A percentile compares a stretch with the other conserved stretches of the same genome.
Conservation (phyloP, 92 coral and sea anemone genomes). For the Palythoa grandis region DNA sequence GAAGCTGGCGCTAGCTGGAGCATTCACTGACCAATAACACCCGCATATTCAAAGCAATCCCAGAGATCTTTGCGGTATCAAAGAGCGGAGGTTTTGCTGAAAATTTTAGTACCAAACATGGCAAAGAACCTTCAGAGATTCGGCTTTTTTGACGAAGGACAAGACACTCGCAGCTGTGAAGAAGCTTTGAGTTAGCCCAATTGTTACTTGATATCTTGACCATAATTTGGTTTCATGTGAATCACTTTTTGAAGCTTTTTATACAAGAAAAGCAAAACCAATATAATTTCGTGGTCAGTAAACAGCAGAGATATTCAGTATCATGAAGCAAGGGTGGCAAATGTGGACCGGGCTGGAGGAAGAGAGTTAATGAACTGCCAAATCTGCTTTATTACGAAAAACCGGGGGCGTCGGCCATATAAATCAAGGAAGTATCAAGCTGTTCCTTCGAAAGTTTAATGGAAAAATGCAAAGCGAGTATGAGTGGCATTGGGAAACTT, state of each 20-base stretch:
- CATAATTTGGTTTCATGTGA: slow-evolving; percentile 11
- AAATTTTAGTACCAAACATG: slow-evolving; percentile 58
- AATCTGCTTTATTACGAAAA: slow-evolving; percentile 15
- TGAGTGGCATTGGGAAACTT: slow-evolving; percentile 22
- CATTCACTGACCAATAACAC: slow-evolving; percentile 42
- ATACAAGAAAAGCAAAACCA: slow-evolving; percentile 19
- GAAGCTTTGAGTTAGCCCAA: too few relatives aligned
- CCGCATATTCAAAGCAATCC: slow-evolving; percentile 42
- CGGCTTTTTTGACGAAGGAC: slow-evolving; percentile 48
- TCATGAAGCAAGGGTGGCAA: slow-evolving; percentile 23
- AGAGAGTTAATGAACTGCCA: slow-evolving; percentile 19
- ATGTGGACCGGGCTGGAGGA: slow-evolving; percentile 3
- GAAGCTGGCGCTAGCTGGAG: slow-evolving; percentile 30
- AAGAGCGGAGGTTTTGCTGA: slow-evolving; percentile 20
- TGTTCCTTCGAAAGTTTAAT: slow-evolving; percentile 9
- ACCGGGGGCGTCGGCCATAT: slow-evolving; percentile 25
- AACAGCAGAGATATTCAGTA: slow-evolving; percentile 8
- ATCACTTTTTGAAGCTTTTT: slow-evolving; percentile 28
- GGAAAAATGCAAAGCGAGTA: slow-evolving; percentile 37
- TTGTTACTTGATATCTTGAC: slow-evolving; percentile 32
- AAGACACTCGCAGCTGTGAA: too few relatives aligned
- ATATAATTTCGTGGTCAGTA: slow-evolving; percentile 25
- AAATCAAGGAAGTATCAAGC: slow-evolving; percentile 23
- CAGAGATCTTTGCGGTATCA: slow-evolving; percentile 38
- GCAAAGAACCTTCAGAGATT: slow-evolving; percentile 31